Conservation (phyloP, 1,140 invertebrate species). For the Drosophila parvula region DNA sequence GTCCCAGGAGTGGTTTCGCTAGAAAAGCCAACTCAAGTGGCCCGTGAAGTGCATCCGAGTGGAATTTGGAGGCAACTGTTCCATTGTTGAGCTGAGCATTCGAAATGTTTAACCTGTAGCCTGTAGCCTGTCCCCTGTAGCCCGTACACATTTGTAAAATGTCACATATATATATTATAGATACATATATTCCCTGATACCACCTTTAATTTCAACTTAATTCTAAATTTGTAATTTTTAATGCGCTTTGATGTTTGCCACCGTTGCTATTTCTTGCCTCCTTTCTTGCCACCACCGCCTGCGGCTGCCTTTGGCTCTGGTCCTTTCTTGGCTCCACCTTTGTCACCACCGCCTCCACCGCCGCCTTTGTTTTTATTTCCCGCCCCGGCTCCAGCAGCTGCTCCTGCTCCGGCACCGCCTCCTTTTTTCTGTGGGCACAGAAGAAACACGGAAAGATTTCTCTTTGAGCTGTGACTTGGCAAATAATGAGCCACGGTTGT, state of each 20-base stretch:
- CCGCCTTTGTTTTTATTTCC: constrained; percentile 72
- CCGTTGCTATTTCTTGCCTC: constrained; percentile 74
- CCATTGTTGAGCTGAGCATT: constrained; percentile 42
- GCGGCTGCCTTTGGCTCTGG: constrained; percentile 69
- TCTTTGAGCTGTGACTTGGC: constrained; percentile 33
- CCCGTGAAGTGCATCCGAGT: constrained; percentile 59
- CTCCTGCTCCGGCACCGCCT: constrained; percentile 34
- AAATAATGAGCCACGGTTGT: constrained; percentile 59
- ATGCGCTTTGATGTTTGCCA: constrained; percentile 51
- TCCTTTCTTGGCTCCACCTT: constrained; percentile 75
- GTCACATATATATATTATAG: constrained; percentile 35
- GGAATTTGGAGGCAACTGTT: constrained; percentile 26
- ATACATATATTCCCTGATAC: constrained; percentile 43
- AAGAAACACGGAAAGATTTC: constrained; percentile 51
- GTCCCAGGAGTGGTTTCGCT: constrained; percentile 90
- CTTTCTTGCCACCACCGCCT: constrained; percentile 68
- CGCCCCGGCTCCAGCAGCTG: constrained; percentile 37
- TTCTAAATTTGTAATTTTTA: constrained; percentile 55
- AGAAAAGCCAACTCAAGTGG: constrained; percentile 60
- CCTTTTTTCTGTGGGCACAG: constrained; percentile 74
- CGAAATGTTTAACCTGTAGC: constrained; percentile 38
- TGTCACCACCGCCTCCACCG: constrained; percentile 57
- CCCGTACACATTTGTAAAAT: constrained; percentile 30
- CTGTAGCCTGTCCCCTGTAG: neutral
- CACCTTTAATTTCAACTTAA: constrained; percentile 46